These are phyloP conservation scores for Recurvirostra avosetta DNA, from an alignment of 2,113 vertebrate genomes.

Conservation along the genomic window DNA sequence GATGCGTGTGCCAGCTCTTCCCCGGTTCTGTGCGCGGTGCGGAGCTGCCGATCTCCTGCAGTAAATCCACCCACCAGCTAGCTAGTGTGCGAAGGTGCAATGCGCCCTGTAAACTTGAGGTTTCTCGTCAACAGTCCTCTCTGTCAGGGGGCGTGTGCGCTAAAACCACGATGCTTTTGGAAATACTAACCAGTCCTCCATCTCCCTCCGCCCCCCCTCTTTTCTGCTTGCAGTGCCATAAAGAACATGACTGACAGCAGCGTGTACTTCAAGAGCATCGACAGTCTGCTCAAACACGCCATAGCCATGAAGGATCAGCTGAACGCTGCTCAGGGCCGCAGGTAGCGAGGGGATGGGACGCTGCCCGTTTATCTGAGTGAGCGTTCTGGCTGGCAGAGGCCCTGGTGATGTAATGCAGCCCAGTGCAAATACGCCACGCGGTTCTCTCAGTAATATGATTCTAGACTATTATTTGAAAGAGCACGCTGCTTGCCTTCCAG, in stretches of 20 bases:
- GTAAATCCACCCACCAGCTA: not conserved
- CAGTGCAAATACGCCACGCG: not conserved
- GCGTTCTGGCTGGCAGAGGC: not conserved
- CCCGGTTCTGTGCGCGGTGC: fast-evolving
- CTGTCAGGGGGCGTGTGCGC: too few relatives aligned
- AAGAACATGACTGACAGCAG: conserved; percentile 93
- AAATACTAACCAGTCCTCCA: not conserved
- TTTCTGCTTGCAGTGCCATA: conserved; percentile 79
- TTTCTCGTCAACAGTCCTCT: not conserved
- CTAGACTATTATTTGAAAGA: not conserved
- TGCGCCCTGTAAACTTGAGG: fast-evolving
- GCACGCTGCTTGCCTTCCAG: not conserved
- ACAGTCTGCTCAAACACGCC: conserved; percentile 84
- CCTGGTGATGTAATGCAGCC: not conserved
- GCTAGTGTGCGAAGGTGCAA: not conserved
- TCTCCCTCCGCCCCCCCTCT: too few relatives aligned
- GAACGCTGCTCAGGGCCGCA: conserved; percentile 81
- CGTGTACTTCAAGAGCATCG: conserved; percentile 91
- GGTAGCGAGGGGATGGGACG: conserved; percentile 64
- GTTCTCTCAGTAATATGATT: not conserved
- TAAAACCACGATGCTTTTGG: fast-evolving
- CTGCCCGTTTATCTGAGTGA: not conserved
- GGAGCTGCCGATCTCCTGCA: not conserved
- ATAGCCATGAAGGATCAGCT: conserved; percentile 87
- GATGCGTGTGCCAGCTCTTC: not conserved